Percentiles rank a stretch among this genome's conserved stretches.
Conservation (phyloP, 2,113 vertebrate species). For the Pteropus alecto region DNA sequence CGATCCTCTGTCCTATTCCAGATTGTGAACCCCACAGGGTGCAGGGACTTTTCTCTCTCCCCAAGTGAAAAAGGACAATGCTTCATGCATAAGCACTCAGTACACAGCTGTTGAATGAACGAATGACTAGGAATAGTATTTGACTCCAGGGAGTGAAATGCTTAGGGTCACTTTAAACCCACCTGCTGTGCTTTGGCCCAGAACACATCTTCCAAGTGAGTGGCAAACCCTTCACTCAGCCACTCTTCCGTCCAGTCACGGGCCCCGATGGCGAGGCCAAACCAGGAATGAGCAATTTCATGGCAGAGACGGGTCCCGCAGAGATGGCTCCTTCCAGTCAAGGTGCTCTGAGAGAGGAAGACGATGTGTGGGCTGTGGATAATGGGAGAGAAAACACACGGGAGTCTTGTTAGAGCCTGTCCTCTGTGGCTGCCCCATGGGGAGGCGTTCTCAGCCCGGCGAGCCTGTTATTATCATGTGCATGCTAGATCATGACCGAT, state of each 20-base stretch:
- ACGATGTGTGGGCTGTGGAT: slow-evolving; percentile 93
- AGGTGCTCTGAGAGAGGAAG: slow-evolving; percentile 94
- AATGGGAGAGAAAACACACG: slow-evolving; percentile 74
- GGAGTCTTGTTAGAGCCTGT: slow-evolving; percentile 61
- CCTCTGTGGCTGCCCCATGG: slow-evolving; percentile 60
- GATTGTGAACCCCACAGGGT: accelerated
- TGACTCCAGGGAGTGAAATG: not conserved
- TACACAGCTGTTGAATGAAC: not conserved
- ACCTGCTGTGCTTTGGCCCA: slow-evolving; percentile 93
- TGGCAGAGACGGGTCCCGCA: slow-evolving; percentile 94
- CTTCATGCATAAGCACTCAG: not conserved
- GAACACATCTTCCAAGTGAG: slow-evolving; percentile 94
- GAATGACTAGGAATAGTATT: not conserved
- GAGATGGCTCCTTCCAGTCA: slow-evolving; percentile 84
- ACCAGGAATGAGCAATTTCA: slow-evolving; percentile 98
- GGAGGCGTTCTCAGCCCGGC: slow-evolving; percentile 61
- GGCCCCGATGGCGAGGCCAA: slow-evolving; percentile 95
- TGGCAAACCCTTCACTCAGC: slow-evolving; percentile 98
- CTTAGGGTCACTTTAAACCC: slow-evolving; percentile 20
- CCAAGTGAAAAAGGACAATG: not conserved
- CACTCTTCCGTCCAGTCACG: slow-evolving; percentile 98
- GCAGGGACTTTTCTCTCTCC: not conserved
- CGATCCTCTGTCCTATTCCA: not conserved
- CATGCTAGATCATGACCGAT: slow-evolving; percentile 70
- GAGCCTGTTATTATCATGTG: slow-evolving; percentile 78